Evolutionary conservation across 2,113 vertebrate genomes (phyloP), one percentile per base, ranked within the genome.

Genomic region (Cathartes aura): DNA sequence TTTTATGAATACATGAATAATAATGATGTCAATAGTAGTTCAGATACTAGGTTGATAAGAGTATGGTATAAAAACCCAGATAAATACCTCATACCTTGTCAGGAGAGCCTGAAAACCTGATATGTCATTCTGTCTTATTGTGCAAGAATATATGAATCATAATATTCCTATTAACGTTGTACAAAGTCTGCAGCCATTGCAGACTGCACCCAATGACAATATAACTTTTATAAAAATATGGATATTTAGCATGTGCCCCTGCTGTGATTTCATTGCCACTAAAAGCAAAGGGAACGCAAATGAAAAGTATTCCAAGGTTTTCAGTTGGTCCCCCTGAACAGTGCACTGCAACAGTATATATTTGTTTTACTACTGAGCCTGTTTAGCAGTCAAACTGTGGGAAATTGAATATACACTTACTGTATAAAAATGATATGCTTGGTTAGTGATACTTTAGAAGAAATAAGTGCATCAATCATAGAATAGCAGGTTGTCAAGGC

Each of bases 381-480:
- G 94, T 98, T 98, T 98, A 98, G 98, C 97, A 98, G 97, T 98
- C 98, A 98, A 98, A 98, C 94, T 96, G 96, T 98, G 98, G 98
- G 97, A 98, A 98, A 98, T 98, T 98, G 98, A 98, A 98, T 98
- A 98, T 98, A 98, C 87, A 98, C 94, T 98, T 98, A 98, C 98
- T 98, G 97, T 98, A 98, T 98, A 98, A 98, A 98, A 98, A 98
- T 98, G 97, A 98, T 98, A 97, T 96, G 98, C 98, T 98, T 98
- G 98, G 98, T 98, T 98, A 98, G 98, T 97, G 97, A 98, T 98
- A 98, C 97, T 98, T 98, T 97, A 97, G 97, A 95, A 98, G 98
- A 98, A 98, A 98, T 98, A 98, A 98, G 98, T 98, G 96, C 98
- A 98, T 98, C 98, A 98, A 98, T 98, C 98, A 98, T 96, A 92